Conservation (phyloP, 2,888 invertebrate species). For the Trichogramma dendrolimi region DNA sequence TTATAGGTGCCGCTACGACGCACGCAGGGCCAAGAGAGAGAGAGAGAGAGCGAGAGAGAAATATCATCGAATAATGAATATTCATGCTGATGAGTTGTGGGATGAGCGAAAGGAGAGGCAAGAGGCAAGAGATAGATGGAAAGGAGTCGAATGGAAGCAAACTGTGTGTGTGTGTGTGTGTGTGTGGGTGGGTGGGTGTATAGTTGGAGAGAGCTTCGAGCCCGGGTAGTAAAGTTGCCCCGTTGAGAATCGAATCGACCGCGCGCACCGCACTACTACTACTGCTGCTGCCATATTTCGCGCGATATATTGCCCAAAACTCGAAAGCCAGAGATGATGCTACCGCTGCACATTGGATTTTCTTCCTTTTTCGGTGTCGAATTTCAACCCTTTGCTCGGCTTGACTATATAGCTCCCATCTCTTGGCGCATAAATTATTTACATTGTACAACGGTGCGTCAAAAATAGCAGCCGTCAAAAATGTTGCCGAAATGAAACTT, state of each 20-base stretch:
- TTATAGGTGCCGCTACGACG: slow-evolving; percentile 15
- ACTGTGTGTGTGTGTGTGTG: slow-evolving; percentile 5
- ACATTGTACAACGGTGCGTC: no score
- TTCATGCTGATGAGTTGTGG: slow-evolving; percentile 51
- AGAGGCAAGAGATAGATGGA: slow-evolving; percentile 44
- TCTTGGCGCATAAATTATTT: no score
- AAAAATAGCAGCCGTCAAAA: no score
- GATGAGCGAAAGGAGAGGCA: slow-evolving; percentile 45
- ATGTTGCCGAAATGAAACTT: no score
- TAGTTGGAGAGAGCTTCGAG: no score
- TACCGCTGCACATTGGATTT: slow-evolving; percentile 11
- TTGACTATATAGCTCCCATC: no score
- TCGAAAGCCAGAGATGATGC: slow-evolving; percentile 1
- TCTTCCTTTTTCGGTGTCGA: not conserved
- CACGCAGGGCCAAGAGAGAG: slow-evolving; percentile 20
- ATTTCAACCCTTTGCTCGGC: slow-evolving; percentile 17
- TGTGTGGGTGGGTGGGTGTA: no score
- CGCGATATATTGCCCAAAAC: slow-evolving; percentile 41
- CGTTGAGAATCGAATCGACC: slow-evolving; percentile 47
- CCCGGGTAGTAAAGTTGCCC: slow-evolving; percentile 48
- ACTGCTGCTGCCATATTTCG: slow-evolving; percentile 45
- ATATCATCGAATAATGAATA: slow-evolving; percentile 53
- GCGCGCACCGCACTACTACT: not conserved
- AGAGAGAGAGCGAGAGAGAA: slow-evolving; percentile 36
- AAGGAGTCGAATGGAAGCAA: slow-evolving; percentile 38